Conservation (phyloP, 2,113 vertebrate species). For the Actenoides hombroni region DNA sequence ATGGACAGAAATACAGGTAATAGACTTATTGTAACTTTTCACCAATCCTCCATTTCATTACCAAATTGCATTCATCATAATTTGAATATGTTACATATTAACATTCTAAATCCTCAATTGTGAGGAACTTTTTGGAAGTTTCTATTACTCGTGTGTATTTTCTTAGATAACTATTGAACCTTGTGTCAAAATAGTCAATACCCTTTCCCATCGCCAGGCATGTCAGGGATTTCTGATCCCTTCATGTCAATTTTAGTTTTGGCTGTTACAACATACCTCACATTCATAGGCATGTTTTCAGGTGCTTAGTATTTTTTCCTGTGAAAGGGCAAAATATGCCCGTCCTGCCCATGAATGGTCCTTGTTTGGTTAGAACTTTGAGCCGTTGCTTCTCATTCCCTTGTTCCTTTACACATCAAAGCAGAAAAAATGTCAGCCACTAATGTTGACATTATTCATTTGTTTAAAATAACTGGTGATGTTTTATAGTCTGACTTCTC, state of each 20-base stretch:
- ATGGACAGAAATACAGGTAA: constrained; percentile 73
- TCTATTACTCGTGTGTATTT: accelerated
- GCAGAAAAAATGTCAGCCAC: neutral
- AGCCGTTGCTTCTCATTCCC: neutral
- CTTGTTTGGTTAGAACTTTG: neutral
- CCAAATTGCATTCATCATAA: neutral
- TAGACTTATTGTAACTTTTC: neutral
- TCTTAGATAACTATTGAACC: neutral
- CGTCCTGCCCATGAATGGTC: neutral
- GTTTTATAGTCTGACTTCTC: neutral
- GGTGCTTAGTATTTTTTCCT: neutral
- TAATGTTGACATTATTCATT: neutral
- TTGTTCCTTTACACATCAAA: neutral
- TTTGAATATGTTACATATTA: neutral
- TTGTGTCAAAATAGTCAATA: neutral
- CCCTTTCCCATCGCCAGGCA: neutral
- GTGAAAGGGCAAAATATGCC: neutral
- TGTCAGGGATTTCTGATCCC: neutral
- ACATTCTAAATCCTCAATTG: neutral
- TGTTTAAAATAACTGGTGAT: neutral
- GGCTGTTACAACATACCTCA: neutral
- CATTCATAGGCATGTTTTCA: neutral
- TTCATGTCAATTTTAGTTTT: neutral
- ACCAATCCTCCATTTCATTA: neutral
- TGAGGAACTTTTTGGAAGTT: neutral